Evolutionary conservation across 2,888 invertebrate genomes (phyloP).

Genomic region (Drosophila borealis): DNA sequence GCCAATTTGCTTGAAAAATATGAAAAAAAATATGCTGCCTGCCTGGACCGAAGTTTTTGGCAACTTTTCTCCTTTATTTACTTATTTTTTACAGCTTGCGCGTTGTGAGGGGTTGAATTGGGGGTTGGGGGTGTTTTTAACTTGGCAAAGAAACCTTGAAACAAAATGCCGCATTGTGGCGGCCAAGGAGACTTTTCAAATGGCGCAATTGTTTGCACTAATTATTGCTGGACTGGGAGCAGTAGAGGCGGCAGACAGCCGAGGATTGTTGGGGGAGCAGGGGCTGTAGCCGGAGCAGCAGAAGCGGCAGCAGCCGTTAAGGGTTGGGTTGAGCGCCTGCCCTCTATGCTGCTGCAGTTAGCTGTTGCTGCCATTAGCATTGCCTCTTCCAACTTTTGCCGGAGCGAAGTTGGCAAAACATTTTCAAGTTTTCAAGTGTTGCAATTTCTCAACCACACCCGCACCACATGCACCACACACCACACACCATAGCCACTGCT

Average conservation of each 20-base stretch:
- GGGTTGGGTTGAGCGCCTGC: not conserved
- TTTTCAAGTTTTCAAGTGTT: conserved; percentile 78
- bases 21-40: conserved; percentile 51
- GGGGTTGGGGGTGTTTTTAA: conserved; percentile 7
- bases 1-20: conserved; percentile 61
- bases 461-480: conserved; percentile 6
- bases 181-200: conserved; percentile 55
- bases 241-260: conserved; percentile 6
- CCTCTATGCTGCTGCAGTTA: conserved; percentile 17
- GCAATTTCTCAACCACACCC: conserved; percentile 65
- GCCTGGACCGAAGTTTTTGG: conserved; percentile 21
- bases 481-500: conserved; percentile 1
- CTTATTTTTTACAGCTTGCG: too few species aligned
- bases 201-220: conserved; percentile 77
- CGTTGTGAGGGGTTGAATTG: not conserved
- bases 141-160: conserved; percentile 55
- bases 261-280: not conserved
- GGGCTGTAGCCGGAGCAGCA: not conserved
- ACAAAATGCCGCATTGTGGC: conserved; percentile 62
- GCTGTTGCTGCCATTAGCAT: conserved; percentile 24
- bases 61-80: not conserved
- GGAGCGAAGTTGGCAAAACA: conserved; percentile 68
- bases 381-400: conserved; percentile 60
- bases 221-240: conserved; percentile 59
- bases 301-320: not conserved